Evolutionary conservation across 2,113 vertebrate species (phyloP).

Genomic region (Callorhinus ursinus): DNA sequence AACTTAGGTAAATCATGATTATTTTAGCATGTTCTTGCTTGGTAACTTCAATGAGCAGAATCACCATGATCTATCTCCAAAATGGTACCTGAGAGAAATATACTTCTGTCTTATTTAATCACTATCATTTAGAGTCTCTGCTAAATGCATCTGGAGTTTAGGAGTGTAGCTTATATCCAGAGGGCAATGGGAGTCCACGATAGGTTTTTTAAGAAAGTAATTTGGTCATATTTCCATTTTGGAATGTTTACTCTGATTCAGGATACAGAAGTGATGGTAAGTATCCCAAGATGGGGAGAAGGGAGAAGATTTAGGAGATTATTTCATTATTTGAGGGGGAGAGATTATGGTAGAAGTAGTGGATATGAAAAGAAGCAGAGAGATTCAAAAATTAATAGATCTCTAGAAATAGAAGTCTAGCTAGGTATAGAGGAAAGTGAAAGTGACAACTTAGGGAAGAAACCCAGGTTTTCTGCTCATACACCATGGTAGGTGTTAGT

Average conservation of each 20-base stretch:
- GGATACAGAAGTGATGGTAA: not conserved
- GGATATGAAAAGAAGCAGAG: not conserved
- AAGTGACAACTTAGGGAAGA: not conserved
- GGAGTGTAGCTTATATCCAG: not conserved
- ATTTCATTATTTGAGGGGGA: not conserved
- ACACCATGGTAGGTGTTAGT: not conserved
- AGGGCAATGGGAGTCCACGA: not conserved
- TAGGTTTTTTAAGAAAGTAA: not conserved
- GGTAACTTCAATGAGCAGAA: not conserved
- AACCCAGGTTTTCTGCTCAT: not conserved
- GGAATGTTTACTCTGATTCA: not conserved
- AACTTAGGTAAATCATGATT: not conserved
- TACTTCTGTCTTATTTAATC: not conserved
- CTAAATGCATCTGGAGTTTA: not conserved
- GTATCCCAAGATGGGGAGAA: not conserved
- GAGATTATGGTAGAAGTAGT: not conserved
- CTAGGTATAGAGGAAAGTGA: not conserved
- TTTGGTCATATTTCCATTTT: not conserved
- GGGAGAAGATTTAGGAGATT: not conserved
- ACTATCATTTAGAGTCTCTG: not conserved
- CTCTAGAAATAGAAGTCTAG: not conserved
- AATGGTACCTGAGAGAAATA: not conserved
- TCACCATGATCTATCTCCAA: not conserved
- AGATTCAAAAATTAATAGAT: not conserved
- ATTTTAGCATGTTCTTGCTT: not conserved